A percentile compares a stretch with the other conserved stretches of the same genome.
Conservation (phyloP, 2,888 invertebrate genomes). For the Galeruca laticollis region DNA sequence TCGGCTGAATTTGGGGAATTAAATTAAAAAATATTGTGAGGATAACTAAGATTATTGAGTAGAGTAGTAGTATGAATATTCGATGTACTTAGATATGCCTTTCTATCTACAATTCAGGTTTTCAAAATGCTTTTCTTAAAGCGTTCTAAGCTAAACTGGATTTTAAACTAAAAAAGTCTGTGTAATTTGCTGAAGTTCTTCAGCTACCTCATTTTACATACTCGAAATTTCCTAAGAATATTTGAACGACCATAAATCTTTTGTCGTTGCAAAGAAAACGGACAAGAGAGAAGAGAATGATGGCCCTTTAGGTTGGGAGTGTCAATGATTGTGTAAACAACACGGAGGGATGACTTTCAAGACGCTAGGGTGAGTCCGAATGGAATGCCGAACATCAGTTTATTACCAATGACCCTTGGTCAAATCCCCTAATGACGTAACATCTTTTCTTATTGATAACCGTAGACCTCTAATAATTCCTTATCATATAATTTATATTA, state of each 20-base stretch:
- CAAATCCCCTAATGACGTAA: slow-evolving; percentile 59
- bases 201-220: neutral
- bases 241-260: slow-evolving; percentile 38
- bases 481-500: slow-evolving; percentile 31
- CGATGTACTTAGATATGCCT: too few relatives aligned
- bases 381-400: slow-evolving; percentile 61
- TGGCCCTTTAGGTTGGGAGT: slow-evolving; percentile 55
- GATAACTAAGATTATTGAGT: too few relatives aligned
- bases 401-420: slow-evolving; percentile 61
- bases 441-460: slow-evolving; percentile 58
- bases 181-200: neutral
- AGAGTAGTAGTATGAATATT: too few relatives aligned
- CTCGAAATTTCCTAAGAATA: slow-evolving; percentile 20
- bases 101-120: too few relatives aligned
- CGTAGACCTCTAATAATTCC: slow-evolving; percentile 49
- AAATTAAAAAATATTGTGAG: too few relatives aligned
- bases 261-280: slow-evolving; percentile 39
- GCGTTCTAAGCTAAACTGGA: too few relatives aligned
- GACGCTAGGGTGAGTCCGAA: slow-evolving; percentile 57
- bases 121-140: too few relatives aligned
- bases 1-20: too few relatives aligned
- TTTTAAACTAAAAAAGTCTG: too few relatives aligned
- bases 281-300: slow-evolving; percentile 46
- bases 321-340: slow-evolving; percentile 62
- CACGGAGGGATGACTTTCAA: slow-evolving; percentile 58